These are phyloP conservation scores for Alosa sapidissima DNA, from an alignment of 2,797 vertebrate genomes.

Conservation along the genomic window DNA sequence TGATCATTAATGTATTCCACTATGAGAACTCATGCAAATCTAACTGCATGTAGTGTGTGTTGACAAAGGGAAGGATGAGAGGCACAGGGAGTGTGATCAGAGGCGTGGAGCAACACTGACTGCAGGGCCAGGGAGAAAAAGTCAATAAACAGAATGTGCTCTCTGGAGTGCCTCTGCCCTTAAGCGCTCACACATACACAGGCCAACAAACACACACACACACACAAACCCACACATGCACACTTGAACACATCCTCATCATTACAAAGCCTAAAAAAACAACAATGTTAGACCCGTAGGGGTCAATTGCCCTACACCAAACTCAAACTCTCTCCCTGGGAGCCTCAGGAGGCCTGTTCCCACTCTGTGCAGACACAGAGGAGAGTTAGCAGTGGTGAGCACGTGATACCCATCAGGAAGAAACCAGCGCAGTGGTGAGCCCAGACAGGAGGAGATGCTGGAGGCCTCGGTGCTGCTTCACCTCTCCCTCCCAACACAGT, in stretches of 20 bases:
- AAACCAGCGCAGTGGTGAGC: too few species aligned
- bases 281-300: constrained; percentile 24
- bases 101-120: constrained; percentile 44
- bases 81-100: constrained; percentile 26
- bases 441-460: neutral
- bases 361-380: neutral
- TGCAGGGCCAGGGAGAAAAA: constrained; percentile 50
- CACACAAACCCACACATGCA: constrained; percentile 30
- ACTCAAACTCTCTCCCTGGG: neutral
- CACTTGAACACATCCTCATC: neutral
- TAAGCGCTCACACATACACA: constrained; percentile 42
- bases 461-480: neutral
- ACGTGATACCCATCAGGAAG: neutral
- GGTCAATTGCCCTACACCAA: constrained; percentile 27
- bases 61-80: constrained; percentile 14
- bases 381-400: neutral
- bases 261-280: constrained; percentile 18
- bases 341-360: constrained; percentile 9
- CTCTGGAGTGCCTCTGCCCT: constrained; percentile 58
- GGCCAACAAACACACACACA: constrained; percentile 34
- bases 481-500: neutral
- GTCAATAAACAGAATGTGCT: constrained; percentile 62
- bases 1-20: neutral
- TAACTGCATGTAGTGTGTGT: neutral
- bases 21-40: neutral